Base-by-base conservation (phyloP, 1,140 invertebrate species). In the Apocrypta bakeri region DNA sequence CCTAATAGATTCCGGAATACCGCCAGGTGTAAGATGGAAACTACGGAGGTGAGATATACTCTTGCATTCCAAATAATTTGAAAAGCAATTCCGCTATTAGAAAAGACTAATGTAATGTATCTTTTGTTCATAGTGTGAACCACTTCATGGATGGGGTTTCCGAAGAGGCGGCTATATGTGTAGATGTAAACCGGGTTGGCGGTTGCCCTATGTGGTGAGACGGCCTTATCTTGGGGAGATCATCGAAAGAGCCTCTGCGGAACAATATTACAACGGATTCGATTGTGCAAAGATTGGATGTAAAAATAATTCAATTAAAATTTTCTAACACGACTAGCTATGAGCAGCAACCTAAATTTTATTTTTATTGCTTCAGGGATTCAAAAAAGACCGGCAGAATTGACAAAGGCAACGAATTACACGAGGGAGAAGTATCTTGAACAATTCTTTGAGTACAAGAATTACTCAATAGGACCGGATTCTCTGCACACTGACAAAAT, bases 81-180 rank as follows among this genome's bases (percentile, higher is more conserved):
- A 48, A 48, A 17, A 48, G 42, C 14, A 17, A 48, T 12, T 17
- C 14, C 17, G n/a, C 48, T 21, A 56, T 56, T 56, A 56, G 17
- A 56, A 48, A 56, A 21, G 21, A 21, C 21, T 56, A 56, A 56
- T 56, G 48, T 72, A 74, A 27, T 42, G 2, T 56, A 82, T 64
- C 33, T 56, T 68, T 61, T 68, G 6, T 85, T 83, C 92, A 69
- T 88, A 98, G 96, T 99, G 98, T 93, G 98, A 99, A 92, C 98
- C 98, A 0, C 90, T 99, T 29, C 96, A 98, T 89, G 98, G 98
- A 6, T 99, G 96, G 95, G 98, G 98, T 42, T 98, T 98, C 88
- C 93, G 97, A 84, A 94, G 98, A 88, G 98, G 98, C 79, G 98
- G 98, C 29, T 99, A 99, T 92, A 97, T 99, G 89, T 99, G 97